Conservation (phyloP, 2,888 invertebrate genomes). For the Plagodis pulveraria region DNA sequence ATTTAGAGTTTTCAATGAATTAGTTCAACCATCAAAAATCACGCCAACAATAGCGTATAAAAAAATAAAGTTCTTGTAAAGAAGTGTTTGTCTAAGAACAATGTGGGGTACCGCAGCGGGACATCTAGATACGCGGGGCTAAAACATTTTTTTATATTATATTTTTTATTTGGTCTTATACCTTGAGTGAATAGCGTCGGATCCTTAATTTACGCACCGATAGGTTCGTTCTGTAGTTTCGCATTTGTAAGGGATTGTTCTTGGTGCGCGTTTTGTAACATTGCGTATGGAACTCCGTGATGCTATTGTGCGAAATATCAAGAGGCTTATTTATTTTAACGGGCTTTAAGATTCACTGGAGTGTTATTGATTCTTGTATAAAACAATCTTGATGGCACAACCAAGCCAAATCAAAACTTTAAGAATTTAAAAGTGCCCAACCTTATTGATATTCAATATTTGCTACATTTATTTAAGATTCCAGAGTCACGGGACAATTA, state of each 20-base stretch:
- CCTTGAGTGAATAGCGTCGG: conserved; percentile 70
- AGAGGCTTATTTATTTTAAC: conserved; percentile 43
- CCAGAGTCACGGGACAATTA: too few relatives aligned
- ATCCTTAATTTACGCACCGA: conserved; percentile 83
- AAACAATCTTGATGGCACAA: conserved; percentile 14
- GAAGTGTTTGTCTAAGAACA: conserved; percentile 84
- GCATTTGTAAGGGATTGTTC: conserved; percentile 77
- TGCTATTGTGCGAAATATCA: conserved; percentile 57
- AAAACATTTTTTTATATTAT: conserved; percentile 68
- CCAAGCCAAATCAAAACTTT: too few relatives aligned
- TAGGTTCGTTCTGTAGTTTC: conserved; percentile 76
- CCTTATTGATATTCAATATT: too few relatives aligned
- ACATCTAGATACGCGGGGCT: conserved; percentile 74
- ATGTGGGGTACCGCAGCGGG: conserved; percentile 79
- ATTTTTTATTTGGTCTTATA: conserved; percentile 72
- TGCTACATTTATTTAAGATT: too few relatives aligned
- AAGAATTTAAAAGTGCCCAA: too few relatives aligned
- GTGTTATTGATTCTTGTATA: conserved; percentile 29
- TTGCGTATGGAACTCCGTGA: conserved; percentile 54
- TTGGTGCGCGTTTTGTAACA: conserved; percentile 72
- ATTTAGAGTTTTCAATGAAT: conserved; percentile 57
- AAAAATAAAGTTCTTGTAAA: conserved; percentile 68
- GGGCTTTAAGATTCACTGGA: conserved; percentile 30
- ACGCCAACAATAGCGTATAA: conserved; percentile 63
- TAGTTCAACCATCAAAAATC: conserved; percentile 76